Evolutionary conservation across 2,113 vertebrate species (phyloP).

Genomic region (Sinocyclocheilus grahami): DNA sequence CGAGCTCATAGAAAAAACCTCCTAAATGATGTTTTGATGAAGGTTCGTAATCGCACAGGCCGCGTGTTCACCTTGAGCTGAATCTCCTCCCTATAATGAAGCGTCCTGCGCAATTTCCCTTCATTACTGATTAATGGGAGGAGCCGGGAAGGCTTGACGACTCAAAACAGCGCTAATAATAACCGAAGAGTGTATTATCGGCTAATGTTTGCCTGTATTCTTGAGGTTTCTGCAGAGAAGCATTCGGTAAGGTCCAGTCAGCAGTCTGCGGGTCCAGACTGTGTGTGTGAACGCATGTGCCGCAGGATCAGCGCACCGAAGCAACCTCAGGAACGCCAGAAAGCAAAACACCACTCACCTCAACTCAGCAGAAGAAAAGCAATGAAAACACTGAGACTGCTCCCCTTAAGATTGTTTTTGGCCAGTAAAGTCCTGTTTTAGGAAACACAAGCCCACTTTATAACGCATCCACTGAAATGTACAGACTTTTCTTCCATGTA

Average conservation of each 20-base stretch:
- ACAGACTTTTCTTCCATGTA: slow-evolving; percentile 67
- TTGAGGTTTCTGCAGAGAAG: slow-evolving; percentile 35
- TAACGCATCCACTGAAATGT: slow-evolving; percentile 70
- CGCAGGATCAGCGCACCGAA: slow-evolving; percentile 59
- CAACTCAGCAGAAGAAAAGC: slow-evolving; percentile 75
- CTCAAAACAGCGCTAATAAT: slow-evolving; percentile 4
- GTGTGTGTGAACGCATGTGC: slow-evolving; percentile 44
- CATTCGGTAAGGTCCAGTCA: slow-evolving; percentile 48
- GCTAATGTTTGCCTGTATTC: slow-evolving; percentile 5
- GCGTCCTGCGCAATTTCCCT: slow-evolving; percentile 5
- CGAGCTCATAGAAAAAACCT: not conserved
- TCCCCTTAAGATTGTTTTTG: slow-evolving; percentile 78
- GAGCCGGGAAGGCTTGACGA: not conserved
- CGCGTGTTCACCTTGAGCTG: not conserved
- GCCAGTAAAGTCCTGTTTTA: slow-evolving; percentile 67
- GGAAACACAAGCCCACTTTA: slow-evolving; percentile 75
- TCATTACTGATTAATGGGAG: not conserved
- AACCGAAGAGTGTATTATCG: not conserved
- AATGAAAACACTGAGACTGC: slow-evolving; percentile 78
- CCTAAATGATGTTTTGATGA: not conserved
- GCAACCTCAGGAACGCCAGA: slow-evolving; percentile 56
- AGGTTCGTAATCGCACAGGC: slow-evolving; percentile 1
- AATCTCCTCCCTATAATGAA: slow-evolving; percentile 14
- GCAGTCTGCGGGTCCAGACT: slow-evolving; percentile 34
- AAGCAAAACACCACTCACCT: slow-evolving; percentile 68